phyloP scores from a whole-genome alignment of 2,888 invertebrate genomes.

The Cataglyphis livida region DNA sequence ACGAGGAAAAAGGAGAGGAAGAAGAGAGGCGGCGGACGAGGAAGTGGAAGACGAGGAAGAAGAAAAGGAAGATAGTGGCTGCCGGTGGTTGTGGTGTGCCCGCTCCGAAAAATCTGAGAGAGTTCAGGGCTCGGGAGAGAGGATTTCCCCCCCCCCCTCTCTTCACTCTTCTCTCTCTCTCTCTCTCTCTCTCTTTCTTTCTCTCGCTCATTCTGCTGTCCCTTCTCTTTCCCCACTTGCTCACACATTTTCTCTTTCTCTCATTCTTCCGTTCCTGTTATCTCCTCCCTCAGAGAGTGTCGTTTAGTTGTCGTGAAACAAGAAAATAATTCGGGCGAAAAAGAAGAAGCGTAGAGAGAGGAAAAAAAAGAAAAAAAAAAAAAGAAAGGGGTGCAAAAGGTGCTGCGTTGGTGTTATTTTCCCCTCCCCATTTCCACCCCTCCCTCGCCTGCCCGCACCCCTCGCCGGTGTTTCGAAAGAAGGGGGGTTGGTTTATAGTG shows the following conservation, averaged over 20 bases:
- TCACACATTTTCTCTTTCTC: slow-evolving; percentile 32
- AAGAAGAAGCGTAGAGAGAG: slow-evolving; percentile 40
- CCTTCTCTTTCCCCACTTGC: slow-evolving; percentile 36
- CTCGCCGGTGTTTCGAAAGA: slow-evolving; percentile 52
- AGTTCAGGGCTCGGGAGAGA: slow-evolving; percentile 64
- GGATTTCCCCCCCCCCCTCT: slow-evolving; percentile 45
- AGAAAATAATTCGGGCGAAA: slow-evolving; percentile 38
- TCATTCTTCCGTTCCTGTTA: slow-evolving; percentile 28
- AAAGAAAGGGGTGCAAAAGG: slow-evolving; percentile 37
- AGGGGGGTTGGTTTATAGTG: slow-evolving; percentile 57
- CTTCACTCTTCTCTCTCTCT: slow-evolving; percentile 53
- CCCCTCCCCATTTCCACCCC: slow-evolving; percentile 43
- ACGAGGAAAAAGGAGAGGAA: slow-evolving; percentile 67
- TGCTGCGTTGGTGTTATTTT: slow-evolving; percentile 60
- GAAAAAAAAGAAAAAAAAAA: slow-evolving; percentile 7
- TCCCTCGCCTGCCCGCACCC: slow-evolving; percentile 23
- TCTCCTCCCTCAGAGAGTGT: slow-evolving; percentile 35
- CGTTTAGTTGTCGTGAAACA: slow-evolving; percentile 27
- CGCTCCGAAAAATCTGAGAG: slow-evolving; percentile 62
- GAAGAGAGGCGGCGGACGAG: slow-evolving; percentile 66
- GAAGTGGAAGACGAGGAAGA: slow-evolving; percentile 72
- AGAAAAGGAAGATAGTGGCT: slow-evolving; percentile 71
- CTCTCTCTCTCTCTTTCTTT: slow-evolving; percentile 50
- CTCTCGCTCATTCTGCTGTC: slow-evolving; percentile 57
- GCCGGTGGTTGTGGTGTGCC: slow-evolving; percentile 57